Evolutionary conservation across 2,113 vertebrate species (phyloP).

Genomic region (Chaetodon trifascialis): DNA sequence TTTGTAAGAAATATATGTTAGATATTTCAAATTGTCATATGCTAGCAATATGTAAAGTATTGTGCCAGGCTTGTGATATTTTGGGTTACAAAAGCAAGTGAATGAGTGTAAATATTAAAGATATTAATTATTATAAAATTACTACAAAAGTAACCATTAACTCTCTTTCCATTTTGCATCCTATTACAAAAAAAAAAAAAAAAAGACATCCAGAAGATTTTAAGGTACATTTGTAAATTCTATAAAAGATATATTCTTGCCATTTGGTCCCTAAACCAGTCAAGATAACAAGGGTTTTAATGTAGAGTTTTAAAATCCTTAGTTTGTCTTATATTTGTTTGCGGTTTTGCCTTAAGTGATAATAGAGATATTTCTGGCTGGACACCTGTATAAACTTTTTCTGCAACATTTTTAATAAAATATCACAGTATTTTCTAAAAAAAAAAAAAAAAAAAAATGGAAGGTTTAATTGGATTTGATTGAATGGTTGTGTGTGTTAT

Average conservation of each 20-base stretch:
- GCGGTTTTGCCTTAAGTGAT: slow-evolving; percentile 96
- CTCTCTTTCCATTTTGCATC: slow-evolving; percentile 88
- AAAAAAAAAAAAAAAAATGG: slow-evolving; percentile 29
- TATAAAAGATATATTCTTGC: slow-evolving; percentile 87
- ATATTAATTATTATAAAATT: slow-evolving; percentile 80
- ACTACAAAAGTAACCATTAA: slow-evolving; percentile 78
- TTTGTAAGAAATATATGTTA: slow-evolving; percentile 91
- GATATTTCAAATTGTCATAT: slow-evolving; percentile 91
- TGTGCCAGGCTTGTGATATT: slow-evolving; percentile 91
- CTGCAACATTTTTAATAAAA: slow-evolving; percentile 99
- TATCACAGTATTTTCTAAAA: slow-evolving; percentile 98
- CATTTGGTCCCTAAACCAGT: slow-evolving; percentile 87
- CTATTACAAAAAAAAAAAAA: slow-evolving; percentile 69
- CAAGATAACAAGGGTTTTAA: slow-evolving; percentile 88
- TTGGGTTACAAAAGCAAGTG: slow-evolving; percentile 90
- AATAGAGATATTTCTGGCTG: slow-evolving; percentile 97
- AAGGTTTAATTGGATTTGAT: slow-evolving; percentile 56
- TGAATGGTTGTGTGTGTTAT: background rate
- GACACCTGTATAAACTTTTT: slow-evolving; percentile 97
- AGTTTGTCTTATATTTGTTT: slow-evolving; percentile 90
- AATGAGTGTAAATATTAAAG: slow-evolving; percentile 91
- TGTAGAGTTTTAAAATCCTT: slow-evolving; percentile 82
- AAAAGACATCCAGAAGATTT: slow-evolving; percentile 72
- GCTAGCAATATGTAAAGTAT: slow-evolving; percentile 96
- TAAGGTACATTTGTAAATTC: slow-evolving; percentile 86